These are phyloP conservation scores for Exaiptasia diaphana DNA, from an alignment of 64 coral and sea anemone species.

Conservation along the genomic window DNA sequence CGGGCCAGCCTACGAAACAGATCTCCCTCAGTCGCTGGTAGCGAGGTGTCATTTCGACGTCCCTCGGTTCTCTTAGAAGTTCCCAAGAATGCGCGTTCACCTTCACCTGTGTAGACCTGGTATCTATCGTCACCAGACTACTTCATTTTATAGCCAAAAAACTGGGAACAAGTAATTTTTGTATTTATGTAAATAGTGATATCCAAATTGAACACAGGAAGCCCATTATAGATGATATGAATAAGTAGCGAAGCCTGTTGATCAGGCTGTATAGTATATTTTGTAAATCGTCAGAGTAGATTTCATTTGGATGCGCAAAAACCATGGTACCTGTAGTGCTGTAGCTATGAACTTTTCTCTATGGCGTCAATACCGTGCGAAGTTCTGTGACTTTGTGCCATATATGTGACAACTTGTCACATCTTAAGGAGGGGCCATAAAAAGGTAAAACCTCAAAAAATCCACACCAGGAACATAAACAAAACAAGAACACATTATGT, in stretches of 20 bases:
- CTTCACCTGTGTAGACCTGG: conserved; percentile 61
- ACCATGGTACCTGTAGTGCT: too few relatives aligned
- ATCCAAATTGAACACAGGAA: background rate
- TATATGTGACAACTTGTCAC: too few relatives aligned
- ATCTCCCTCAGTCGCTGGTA: conserved; percentile 28
- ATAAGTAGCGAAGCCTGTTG: background rate
- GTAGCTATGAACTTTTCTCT: too few relatives aligned
- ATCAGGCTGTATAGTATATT: background rate
- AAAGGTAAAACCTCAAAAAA: too few relatives aligned
- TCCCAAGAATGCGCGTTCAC: conserved; percentile 56
- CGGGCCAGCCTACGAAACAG: conserved; percentile 58
- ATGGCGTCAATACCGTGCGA: too few relatives aligned
- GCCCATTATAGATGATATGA: background rate
- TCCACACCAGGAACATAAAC: too few relatives aligned
- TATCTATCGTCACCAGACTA: background rate
- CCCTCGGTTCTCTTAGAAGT: conserved; percentile 74
- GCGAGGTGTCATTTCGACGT: conserved; percentile 55
- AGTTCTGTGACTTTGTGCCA: too few relatives aligned
- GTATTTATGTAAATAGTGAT: background rate
- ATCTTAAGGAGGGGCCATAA: too few relatives aligned
- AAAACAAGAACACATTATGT: too few relatives aligned
- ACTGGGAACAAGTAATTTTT: background rate
- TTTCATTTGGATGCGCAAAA: too few relatives aligned
- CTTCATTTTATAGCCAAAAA: background rate
- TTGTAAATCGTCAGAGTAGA: background rate